Evolutionary conservation across 2,797 vertebrate species (phyloP), one percentile per base, ranked within the genome.

Genomic region (Pelodytes ibericus): DNA sequence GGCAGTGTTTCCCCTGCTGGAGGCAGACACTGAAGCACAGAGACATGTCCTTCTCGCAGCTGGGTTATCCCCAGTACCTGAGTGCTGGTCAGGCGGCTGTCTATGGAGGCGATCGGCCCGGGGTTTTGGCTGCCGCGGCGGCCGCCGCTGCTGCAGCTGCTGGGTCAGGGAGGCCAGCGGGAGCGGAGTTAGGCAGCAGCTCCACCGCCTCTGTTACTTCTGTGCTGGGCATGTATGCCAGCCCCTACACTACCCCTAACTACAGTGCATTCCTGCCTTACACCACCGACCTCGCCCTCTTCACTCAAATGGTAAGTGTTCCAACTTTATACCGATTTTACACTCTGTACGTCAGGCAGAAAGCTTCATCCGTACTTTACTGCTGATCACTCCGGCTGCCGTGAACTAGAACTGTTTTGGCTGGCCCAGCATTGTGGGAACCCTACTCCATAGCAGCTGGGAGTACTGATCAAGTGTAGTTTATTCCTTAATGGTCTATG

Each of bases 181-280:
- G 91, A 74, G 87, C 91, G 8, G 96, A 97, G 69, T 89, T 96
- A 81, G 93, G 92, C 53, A 91, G 92, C 27, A 91, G 92, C 26
- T 93, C 94, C 51, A 92, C 94, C 66, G 93, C 95, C 57, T 94
- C 95, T 24, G 96, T 96, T 82, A 93, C 93, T 26, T 97, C 96
- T 57, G 95, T 98, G 83, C 83, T 98, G 89, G 96, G 96, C 90
- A 97, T 98, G 95, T 98, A 98, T 86, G 94, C 96, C 69, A 93
- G 94, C 71, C 96, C 96, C 49, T 97, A 96, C 85, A 92, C 93
- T 85, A 91, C 95, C 41, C 95, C 95, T 88, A 95, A 93, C 93
- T 98, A 98, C 93, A 95, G 96, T 92, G 96, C 96, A 72, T 98
- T 98, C 87, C 88, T 98, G 84, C 96, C 96, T 44, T 98, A 98